Evolutionary conservation across 1,140 invertebrate genomes (phyloP).

Genomic region (Pseudomyrmex cubaensis): DNA sequence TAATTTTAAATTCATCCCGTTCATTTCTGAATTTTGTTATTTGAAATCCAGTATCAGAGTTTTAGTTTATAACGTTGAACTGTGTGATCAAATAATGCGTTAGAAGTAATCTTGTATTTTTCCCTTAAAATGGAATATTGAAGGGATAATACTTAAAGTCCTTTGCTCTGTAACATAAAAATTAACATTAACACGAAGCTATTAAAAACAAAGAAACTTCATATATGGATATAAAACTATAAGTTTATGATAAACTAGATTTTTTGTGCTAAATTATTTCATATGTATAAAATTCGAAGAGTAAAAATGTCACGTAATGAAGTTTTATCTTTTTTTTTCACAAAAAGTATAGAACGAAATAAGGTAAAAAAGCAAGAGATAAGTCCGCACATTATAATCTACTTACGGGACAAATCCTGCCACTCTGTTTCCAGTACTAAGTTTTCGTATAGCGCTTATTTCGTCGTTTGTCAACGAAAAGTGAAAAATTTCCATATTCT

Average conservation of each 20-base stretch:
- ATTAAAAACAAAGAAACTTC: constrained; percentile 22
- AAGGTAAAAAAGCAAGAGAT: neutral
- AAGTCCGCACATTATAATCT: constrained; percentile 13
- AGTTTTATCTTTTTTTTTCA: neutral
- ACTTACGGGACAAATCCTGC: constrained; percentile 70
- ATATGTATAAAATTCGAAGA: neutral
- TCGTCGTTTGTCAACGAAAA: constrained; percentile 89
- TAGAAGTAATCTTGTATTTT: too few species aligned
- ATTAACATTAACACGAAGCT: constrained; percentile 13
- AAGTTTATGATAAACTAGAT: neutral
- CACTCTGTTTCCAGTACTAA: constrained; percentile 74
- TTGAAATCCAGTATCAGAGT: too few species aligned
- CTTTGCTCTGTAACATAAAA: constrained; percentile 70
- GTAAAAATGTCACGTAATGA: constrained; percentile 6
- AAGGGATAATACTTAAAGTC: constrained; percentile 79
- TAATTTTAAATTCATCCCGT: too few species aligned
- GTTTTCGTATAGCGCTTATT: constrained; percentile 78
- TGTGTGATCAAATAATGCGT: too few species aligned
- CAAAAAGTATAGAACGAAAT: too few species aligned
- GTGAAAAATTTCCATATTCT: constrained; percentile 91
- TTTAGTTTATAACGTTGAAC: too few species aligned
- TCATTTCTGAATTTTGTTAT: too few species aligned
- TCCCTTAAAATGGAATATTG: constrained; percentile 70
- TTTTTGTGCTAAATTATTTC: neutral
- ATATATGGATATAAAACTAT: neutral